phyloP scores from a whole-genome alignment of 2,797 vertebrate species.

The Gastrophryne carolinensis region DNA sequence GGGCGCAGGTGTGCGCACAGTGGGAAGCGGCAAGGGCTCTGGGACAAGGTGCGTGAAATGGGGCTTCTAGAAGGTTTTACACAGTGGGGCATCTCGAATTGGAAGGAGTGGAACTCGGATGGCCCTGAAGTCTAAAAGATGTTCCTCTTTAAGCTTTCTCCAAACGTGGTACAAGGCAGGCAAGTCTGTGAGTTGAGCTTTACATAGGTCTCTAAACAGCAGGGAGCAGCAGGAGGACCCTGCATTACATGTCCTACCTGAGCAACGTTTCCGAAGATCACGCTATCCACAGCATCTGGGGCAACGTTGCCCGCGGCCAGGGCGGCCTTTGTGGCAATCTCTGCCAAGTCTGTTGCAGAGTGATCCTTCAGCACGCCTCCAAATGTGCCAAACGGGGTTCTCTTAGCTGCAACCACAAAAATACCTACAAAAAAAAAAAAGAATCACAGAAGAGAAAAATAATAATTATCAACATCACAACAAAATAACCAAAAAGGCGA shows the following conservation, averaged over 20 bases:
- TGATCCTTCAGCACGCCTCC: constrained; percentile 89
- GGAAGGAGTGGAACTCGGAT: no score
- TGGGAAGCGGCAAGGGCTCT: no score
- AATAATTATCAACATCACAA: neutral
- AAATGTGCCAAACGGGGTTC: constrained; percentile 89
- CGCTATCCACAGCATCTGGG: constrained; percentile 85
- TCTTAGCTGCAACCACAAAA: constrained; percentile 91
- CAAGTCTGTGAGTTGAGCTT: no score
- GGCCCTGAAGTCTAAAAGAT: no score
- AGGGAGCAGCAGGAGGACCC: neutral
- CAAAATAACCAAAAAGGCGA: no score
- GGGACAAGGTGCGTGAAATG: no score
- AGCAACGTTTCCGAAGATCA: constrained; percentile 87
- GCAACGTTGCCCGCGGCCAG: constrained; percentile 82
- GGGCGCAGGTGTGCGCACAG: no score
- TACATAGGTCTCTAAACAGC: no score
- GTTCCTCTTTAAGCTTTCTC: no score
- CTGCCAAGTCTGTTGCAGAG: constrained; percentile 83
- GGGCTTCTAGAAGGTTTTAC: no score
- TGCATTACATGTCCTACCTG: constrained; percentile 80
- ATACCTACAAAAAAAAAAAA: constrained; percentile 75
- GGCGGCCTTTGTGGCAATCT: constrained; percentile 84
- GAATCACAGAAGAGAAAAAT: neutral
- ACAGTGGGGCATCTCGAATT: no score
- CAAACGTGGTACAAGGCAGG: no score